These are phyloP conservation scores for Cerastis rubricosa DNA, from an alignment of 2,888 invertebrate species.

Conservation along the genomic window DNA sequence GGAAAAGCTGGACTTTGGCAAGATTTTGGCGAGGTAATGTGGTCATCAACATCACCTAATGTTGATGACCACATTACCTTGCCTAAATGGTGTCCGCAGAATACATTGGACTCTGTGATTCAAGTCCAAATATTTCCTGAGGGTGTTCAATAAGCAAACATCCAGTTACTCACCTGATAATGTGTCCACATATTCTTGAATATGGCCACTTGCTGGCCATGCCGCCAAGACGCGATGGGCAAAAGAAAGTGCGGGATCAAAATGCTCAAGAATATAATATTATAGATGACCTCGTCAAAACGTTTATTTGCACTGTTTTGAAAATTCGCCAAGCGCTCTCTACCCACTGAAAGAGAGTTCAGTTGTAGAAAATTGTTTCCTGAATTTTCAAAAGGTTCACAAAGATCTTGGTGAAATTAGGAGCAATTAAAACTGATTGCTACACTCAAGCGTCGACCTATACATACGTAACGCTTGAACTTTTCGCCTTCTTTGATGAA, in stretches of 20 bases:
- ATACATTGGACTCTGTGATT: not conserved
- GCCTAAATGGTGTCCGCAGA: not conserved
- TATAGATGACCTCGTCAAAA: slow-evolving; percentile 94
- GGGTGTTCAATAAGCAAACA: not conserved
- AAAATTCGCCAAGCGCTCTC: slow-evolving; percentile 89
- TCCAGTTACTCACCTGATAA: slow-evolving; percentile 90
- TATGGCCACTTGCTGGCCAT: slow-evolving; percentile 93
- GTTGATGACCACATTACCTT: not conserved
- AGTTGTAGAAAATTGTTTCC: slow-evolving; percentile 51
- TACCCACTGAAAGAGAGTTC: slow-evolving; percentile 82
- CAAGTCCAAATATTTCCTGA: not conserved
- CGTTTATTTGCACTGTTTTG: slow-evolving; percentile 91
- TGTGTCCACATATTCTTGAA: slow-evolving; percentile 95
- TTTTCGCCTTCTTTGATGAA: slow-evolving; percentile 13
- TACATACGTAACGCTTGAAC: slow-evolving; percentile 11
- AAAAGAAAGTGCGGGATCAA: slow-evolving; percentile 93
- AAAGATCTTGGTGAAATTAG: slow-evolving; percentile 47
- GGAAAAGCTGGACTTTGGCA: not conserved
- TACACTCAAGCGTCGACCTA: slow-evolving; percentile 27
- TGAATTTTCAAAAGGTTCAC: slow-evolving; percentile 46
- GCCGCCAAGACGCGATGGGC: slow-evolving; percentile 93
- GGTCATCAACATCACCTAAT: no score
- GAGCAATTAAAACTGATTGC: slow-evolving; percentile 51
- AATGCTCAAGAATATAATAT: slow-evolving; percentile 93
- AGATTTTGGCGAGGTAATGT: no score